Base-by-base conservation (phyloP, 2,113 vertebrate species). In the Zeus faber region DNA sequence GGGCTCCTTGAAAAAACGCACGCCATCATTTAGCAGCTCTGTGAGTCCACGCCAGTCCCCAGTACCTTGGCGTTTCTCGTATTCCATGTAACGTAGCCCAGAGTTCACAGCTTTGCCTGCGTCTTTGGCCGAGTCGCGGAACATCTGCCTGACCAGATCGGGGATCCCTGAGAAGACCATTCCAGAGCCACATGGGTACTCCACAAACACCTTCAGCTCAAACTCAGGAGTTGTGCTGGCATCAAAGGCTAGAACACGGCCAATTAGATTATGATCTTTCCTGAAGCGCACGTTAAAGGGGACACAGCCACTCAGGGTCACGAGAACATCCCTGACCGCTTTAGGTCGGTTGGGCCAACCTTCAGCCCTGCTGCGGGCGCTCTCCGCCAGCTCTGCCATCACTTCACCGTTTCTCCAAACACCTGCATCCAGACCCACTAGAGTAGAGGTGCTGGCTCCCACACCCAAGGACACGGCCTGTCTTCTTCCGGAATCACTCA, bases 221-320 rank as follows among this genome's bases (percentile, higher is more conserved):
- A 91, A 91, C 60, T 94, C 93, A 0, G 87, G 86, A 8, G 83
- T 84, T 0, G 90, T 72, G 29, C 83, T 87, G 0, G 88, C 91
- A 1, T 95, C 93, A 0, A 95, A 94, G n/a, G 93, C 93, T 21
- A 95, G 88, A 3, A 94, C 84, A 0, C 93, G 85, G 0, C 92
- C 94, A 62, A 91, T 67, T 59, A 95, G 72, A 4, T 85, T 80
- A 9, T 93, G 94, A 71, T 95, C 94, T 79, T 94, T 94, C 76
- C 94, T 93, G 83, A 94, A 95, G 59, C 93, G 93, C 13, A 96
- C 91, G 0, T 90, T 93, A 52, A 95, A 95, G 7, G 94, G 94
- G 17, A 90, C 85, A 0, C 91, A 93, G 70, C 80, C 84, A 1
- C 90, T 90, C 9, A 95, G 86, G 0, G 90, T 77, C 7, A 89